phyloP scores from a whole-genome alignment of 2,888 invertebrate species.

The Torymus auratus region DNA sequence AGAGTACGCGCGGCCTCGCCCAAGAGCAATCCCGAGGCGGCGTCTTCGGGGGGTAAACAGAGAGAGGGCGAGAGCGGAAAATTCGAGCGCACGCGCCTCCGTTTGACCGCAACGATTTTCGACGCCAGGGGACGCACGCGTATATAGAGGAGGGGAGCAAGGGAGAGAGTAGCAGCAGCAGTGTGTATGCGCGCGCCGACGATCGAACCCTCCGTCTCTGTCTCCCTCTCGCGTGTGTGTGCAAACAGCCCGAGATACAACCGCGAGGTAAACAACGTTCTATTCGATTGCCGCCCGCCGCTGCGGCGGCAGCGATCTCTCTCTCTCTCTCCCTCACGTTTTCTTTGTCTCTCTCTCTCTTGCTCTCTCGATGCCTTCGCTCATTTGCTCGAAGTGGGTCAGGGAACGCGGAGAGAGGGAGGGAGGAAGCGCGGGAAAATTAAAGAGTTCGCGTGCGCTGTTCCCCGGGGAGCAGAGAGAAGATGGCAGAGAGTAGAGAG shows the following conservation, averaged over 20 bases:
- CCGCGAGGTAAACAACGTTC: conserved; percentile 60
- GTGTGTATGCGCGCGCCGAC: conserved; percentile 1
- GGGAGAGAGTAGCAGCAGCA: background rate
- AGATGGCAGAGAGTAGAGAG: background rate
- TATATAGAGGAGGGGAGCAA: background rate
- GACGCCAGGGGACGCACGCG: background rate
- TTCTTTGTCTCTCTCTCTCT: background rate
- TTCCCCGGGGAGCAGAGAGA: background rate
- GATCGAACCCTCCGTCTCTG: conserved; percentile 36
- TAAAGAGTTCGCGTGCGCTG: conserved; percentile 32
- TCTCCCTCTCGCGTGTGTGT: conserved; percentile 19
- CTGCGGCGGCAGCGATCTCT: background rate
- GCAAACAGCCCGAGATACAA: conserved; percentile 53
- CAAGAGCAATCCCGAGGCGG: no score
- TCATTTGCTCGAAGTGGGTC: conserved; percentile 64
- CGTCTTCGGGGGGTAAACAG: background rate
- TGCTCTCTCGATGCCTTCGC: background rate
- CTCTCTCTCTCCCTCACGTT: background rate
- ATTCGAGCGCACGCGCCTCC: background rate
- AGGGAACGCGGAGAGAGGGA: conserved; percentile 55
- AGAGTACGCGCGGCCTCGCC: no score
- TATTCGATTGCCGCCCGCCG: conserved; percentile 49
- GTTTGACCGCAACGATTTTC: no score
- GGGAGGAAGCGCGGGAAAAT: conserved; percentile 52
- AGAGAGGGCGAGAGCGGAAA: background rate